Percentiles rank a stretch among this genome's conserved stretches.
These are phyloP conservation scores for Micropoecilia bifurca DNA, from an alignment of 2,797 vertebrate species.

Conservation along the genomic window DNA sequence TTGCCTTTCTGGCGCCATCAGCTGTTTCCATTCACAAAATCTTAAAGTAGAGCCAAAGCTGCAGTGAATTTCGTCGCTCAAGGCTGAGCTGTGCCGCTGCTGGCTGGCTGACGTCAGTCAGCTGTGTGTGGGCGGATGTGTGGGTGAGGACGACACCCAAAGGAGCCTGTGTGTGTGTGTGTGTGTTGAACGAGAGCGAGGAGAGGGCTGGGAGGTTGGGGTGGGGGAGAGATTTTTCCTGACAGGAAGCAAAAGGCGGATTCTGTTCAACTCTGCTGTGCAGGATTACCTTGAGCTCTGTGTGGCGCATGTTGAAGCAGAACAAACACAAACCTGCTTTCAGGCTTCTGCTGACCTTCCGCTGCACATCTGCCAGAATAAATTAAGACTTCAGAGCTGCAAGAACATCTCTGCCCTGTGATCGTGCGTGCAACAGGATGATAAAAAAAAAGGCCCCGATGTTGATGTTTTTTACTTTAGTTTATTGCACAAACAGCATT, in stretches of 20 bases:
- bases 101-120: conserved; percentile 63
- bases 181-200: conserved; percentile 16
- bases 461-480: conserved; percentile 59
- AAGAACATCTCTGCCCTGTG: background rate
- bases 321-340: conserved; percentile 43
- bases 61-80: conserved; percentile 39
- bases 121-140: conserved; percentile 69
- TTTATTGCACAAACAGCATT: conserved; percentile 86
- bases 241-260: conserved; percentile 48
- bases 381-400: conserved; percentile 27
- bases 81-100: conserved; percentile 55
- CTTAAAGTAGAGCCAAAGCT: conserved; percentile 12
- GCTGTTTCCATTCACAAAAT: conserved; percentile 29
- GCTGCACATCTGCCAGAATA: conserved; percentile 27
- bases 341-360: conserved; percentile 34
- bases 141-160: conserved; percentile 71
- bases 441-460: background rate
- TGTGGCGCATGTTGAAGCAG: conserved; percentile 25
- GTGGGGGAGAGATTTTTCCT: conserved; percentile 17
- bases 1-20: background rate
- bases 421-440: background rate
- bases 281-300: conserved; percentile 55
- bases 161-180: conserved; percentile 49
- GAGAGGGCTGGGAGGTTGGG: background rate
- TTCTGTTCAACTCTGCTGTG: conserved; percentile 48